phyloP scores from a whole-genome alignment of 2,888 invertebrate genomes.

The Nesidiocoris tenuis region DNA sequence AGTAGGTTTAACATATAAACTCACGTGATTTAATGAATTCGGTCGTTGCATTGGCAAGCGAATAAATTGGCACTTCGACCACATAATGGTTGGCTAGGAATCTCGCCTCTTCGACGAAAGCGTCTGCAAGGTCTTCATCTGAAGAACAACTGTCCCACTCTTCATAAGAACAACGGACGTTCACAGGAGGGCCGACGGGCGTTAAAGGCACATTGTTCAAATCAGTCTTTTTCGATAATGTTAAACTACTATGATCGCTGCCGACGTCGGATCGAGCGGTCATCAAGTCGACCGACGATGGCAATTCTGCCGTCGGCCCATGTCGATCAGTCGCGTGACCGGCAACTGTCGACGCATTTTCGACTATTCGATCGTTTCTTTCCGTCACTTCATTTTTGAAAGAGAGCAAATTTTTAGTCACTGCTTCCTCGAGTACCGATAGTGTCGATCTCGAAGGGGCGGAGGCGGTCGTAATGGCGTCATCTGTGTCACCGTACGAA shows the following conservation, averaged over 20 bases:
- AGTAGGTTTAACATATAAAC: too few species aligned
- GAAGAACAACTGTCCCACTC: neutral
- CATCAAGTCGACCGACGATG: neutral
- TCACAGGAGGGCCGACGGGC: slow-evolving; percentile 3
- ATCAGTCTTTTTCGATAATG: slow-evolving; percentile 15
- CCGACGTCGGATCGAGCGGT: neutral
- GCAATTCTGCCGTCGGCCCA: neutral
- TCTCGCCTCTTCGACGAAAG: slow-evolving; percentile 24
- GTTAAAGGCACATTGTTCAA: slow-evolving; percentile 5
- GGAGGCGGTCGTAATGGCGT: slow-evolving; percentile 18
- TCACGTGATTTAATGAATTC: slow-evolving; percentile 44
- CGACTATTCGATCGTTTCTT: neutral
- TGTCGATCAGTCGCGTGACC: too few species aligned
- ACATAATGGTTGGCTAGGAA: slow-evolving; percentile 40
- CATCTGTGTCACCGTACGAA: slow-evolving; percentile 19
- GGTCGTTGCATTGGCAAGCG: slow-evolving; percentile 43
- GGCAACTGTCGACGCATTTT: slow-evolving; percentile 18
- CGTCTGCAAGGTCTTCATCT: slow-evolving; percentile 7
- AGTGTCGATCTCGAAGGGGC: neutral
- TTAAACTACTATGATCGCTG: neutral
- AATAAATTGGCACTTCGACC: slow-evolving; percentile 37
- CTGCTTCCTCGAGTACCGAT: slow-evolving; percentile 1
- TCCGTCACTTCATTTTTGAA: slow-evolving; percentile 16
- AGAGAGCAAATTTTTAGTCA: neutral
- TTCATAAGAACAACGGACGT: neutral